Percentiles rank a stretch among this genome's conserved stretches.
Conservation (phyloP, 2,113 vertebrate species). For the Sorex fumeus region DNA sequence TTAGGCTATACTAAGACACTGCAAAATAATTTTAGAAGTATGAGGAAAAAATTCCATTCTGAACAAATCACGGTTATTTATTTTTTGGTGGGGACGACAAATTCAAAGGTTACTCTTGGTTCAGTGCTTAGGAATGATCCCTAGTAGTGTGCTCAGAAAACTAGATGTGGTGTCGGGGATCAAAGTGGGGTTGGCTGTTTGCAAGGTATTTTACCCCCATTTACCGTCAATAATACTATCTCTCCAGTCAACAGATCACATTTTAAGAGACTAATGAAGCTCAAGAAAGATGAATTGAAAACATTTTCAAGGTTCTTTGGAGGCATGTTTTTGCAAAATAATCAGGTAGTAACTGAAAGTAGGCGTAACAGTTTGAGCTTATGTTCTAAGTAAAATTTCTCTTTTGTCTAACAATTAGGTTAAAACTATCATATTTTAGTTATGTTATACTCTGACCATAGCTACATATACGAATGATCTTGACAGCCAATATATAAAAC, state of each 20-base stretch:
- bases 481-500: constrained; percentile 32
- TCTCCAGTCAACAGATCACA: not conserved
- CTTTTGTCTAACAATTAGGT: constrained; percentile 5
- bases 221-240: too few species aligned
- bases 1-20: too few species aligned
- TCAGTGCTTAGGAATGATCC: too few species aligned
- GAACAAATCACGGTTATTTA: too few species aligned
- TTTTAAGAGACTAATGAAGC: constrained; percentile 39
- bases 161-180: too few species aligned
- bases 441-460: constrained; percentile 38
- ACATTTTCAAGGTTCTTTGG: not conserved
- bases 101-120: too few species aligned
- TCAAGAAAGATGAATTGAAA: constrained; percentile 9
- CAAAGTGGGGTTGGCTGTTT: too few species aligned
- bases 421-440: constrained; percentile 17
- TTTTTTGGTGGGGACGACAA: too few species aligned
- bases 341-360: not conserved
- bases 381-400: not conserved
- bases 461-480: not conserved
- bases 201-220: too few species aligned
- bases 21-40: too few species aligned
- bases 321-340: constrained; percentile 22
- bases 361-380: not conserved
- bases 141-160: not conserved
- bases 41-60: too few species aligned